A percentile compares a stretch with the other conserved stretches of the same genome.
phyloP scores from a whole-genome alignment of 2,113 vertebrate species.

The Pollimyrus isidori region DNA sequence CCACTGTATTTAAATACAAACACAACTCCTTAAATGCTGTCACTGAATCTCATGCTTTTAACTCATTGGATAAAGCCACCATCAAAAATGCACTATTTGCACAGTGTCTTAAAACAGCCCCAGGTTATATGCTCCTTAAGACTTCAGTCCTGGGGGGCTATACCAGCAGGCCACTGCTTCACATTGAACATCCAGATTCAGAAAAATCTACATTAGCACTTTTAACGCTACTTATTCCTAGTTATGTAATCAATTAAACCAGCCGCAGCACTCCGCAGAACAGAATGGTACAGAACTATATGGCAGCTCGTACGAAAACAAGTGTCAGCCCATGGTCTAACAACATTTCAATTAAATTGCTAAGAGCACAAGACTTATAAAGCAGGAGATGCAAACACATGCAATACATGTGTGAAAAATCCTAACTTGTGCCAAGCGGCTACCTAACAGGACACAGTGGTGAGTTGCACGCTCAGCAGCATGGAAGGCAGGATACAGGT shows the following conservation, averaged over 20 bases:
- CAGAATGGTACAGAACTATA: background rate
- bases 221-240: background rate
- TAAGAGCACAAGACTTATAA: background rate
- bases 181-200: background rate
- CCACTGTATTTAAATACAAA: background rate
- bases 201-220: background rate
- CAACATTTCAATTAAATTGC: background rate
- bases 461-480: background rate
- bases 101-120: background rate
- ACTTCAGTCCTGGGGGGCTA: background rate
- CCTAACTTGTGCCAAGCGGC: background rate
- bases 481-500: slow-evolving; percentile 79
- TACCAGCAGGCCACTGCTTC: background rate
- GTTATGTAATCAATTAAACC: background rate
- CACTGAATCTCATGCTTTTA: background rate
- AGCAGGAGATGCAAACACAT: background rate
- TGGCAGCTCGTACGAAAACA: background rate
- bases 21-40: background rate
- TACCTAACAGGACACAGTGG: background rate
- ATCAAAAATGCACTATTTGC: background rate
- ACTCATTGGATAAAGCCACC: background rate
- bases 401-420: background rate
- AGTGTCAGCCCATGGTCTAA: background rate
- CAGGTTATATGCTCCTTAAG: background rate
- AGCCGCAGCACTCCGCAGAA: background rate